These are phyloP conservation scores for Bombus sylvicola DNA, from an alignment of 1,140 invertebrate species.

Conservation along the genomic window DNA sequence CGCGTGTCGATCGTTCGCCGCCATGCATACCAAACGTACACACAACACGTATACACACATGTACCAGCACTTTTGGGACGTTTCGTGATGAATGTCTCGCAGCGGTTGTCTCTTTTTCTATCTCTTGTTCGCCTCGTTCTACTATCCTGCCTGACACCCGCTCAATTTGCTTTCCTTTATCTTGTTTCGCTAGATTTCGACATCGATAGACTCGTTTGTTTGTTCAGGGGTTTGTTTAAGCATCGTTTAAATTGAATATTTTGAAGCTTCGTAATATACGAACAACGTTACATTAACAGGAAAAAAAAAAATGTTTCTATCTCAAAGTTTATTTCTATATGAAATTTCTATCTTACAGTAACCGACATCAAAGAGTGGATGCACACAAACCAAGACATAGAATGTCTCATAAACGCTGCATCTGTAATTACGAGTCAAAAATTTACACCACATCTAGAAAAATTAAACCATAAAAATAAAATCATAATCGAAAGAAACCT, in stretches of 20 bases:
- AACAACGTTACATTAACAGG: too few relatives aligned
- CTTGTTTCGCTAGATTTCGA: background rate
- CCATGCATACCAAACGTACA: conserved; percentile 14
- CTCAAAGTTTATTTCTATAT: too few relatives aligned
- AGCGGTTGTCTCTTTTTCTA: background rate
- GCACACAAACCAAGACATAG: too few relatives aligned
- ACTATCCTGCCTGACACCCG: background rate
- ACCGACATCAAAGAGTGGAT: too few relatives aligned
- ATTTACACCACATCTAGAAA: background rate
- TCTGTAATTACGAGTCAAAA: too few relatives aligned
- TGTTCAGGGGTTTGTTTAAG: background rate
- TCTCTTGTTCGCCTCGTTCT: background rate
- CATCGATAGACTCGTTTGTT: background rate
- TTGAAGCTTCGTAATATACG: too few relatives aligned
- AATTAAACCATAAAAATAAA: background rate
- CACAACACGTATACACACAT: background rate
- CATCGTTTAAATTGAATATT: too few relatives aligned
- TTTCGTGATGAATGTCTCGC: conserved; percentile 14
- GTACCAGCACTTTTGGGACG: background rate
- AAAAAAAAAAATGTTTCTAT: too few relatives aligned
- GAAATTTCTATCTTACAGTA: too few relatives aligned
- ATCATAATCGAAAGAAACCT: background rate
- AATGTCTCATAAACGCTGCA: too few relatives aligned
- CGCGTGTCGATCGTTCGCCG: conserved; percentile 22
- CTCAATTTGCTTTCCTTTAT: conserved; percentile 11